Evolutionary conservation across 2,113 vertebrate species (phyloP).

Genomic region (Malurus melanocephalus): DNA sequence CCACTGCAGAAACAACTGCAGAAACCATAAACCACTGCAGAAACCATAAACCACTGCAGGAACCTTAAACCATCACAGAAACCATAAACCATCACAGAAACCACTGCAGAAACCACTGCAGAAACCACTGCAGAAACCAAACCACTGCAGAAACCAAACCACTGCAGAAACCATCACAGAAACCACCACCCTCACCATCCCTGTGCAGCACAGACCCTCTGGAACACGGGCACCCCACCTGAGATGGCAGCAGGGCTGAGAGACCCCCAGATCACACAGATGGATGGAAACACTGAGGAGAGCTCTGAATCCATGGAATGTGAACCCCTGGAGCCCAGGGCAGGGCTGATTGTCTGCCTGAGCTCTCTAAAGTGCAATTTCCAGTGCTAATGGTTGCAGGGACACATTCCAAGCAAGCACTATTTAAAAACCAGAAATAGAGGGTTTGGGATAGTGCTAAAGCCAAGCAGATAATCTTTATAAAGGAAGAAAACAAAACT

Average conservation of each 20-base stretch:
- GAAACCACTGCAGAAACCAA: too few species aligned
- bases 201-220: neutral
- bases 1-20: too few species aligned
- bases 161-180: too few species aligned
- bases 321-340: neutral
- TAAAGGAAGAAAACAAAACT: neutral
- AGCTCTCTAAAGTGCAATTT: conserved; percentile 19
- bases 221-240: neutral
- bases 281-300: neutral
- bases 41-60: too few species aligned
- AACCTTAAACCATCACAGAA: too few species aligned
- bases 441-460: neutral
- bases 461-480: neutral
- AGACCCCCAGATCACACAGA: neutral
- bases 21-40: too few species aligned
- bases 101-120: too few species aligned
- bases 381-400: conserved; percentile 4
- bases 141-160: too few species aligned
- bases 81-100: too few species aligned
- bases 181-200: neutral
- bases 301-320: neutral
- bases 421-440: conserved; percentile 5
- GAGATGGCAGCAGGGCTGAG: neutral
- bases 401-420: neutral
- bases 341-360: neutral